phyloP scores from a whole-genome alignment of 2,888 invertebrate species.

The Rhagium mordax region DNA sequence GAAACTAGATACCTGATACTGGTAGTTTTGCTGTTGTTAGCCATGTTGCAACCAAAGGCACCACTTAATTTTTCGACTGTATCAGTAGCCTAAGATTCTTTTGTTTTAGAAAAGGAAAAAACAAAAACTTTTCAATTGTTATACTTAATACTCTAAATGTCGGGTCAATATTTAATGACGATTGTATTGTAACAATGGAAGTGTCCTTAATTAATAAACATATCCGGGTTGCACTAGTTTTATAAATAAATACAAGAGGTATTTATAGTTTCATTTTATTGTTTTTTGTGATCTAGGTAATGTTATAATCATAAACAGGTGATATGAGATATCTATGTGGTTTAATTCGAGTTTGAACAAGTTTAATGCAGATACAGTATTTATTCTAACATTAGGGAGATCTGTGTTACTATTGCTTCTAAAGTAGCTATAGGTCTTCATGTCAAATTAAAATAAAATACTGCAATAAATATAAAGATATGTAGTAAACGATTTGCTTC shows the following conservation, averaged over 20 bases:
- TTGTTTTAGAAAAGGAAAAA: not conserved
- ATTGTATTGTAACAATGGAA: constrained; percentile 23
- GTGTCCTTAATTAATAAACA: constrained; percentile 22
- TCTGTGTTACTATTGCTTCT: not conserved
- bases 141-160: constrained; percentile 9
- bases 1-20: no score
- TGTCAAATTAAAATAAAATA: not conserved
- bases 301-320: not conserved
- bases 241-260: constrained; percentile 21
- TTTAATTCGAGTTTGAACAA: not conserved
- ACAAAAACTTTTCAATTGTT: not conserved
- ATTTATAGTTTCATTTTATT: not conserved
- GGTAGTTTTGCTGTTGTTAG: no score
- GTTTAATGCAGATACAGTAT: not conserved
- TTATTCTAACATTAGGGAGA: not conserved
- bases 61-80: no score
- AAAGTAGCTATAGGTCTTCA: not conserved
- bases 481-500: no score
- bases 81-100: no score
- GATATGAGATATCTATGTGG: not conserved
- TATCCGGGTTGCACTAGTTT: constrained; percentile 25
- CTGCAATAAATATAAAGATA: no score
- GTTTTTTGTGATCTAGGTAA: not conserved
- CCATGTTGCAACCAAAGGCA: no score
- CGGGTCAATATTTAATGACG: constrained; percentile 24